Evolutionary conservation across 2,888 invertebrate genomes (phyloP), one percentile per base, ranked within the genome.

Genomic region (Dicyrtomina minuta): DNA sequence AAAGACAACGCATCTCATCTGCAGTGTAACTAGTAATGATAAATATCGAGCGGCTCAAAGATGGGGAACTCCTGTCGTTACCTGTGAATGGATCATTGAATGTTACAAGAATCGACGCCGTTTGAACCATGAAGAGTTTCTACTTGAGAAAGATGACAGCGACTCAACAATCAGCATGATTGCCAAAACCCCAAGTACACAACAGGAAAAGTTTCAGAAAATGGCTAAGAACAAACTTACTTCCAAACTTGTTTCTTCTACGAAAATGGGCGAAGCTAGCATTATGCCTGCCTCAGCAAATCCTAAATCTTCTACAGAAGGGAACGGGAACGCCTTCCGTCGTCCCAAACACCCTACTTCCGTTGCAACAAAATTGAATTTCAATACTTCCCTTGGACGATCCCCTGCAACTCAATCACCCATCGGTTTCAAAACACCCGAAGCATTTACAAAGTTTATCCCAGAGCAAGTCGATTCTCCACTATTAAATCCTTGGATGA

Each of bases 21-120:
- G 91, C 74, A 88, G 89, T 5, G 84, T 84, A 0, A 84, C 91
- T 0, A 84, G 84, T 0, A 81, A 81, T n/a, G 90, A 90, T 77
- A 96, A 95, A 80, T 91, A 91, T 80, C 84, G 84, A 49, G 94
- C 93, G 0, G 91, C 92, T 0, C 79, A 90, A 0, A 92, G 91
- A 81, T 96, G 96, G 96, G 86, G 87, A 13, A 83, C 93, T 69
- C 94, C 93, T 0, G 90, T 90, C 1, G 89, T 96, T 0, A 86
- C 82, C 0, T 88, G 88, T 12, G 83, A 87, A 12, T 96, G 95
- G 95, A 80, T 95, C 60, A 80, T 90, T 55, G 85, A 86, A 27
- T 93, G 93, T 81, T 64, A 8, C 20, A 44, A 59, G 2, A 1
- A 20, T 10, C 6, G 26, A 46, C 0, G n/a, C 17, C 6, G 12